These are phyloP conservation scores for Equus przewalskii DNA, from an alignment of 2,113 vertebrate genomes.

Conservation along the genomic window DNA sequence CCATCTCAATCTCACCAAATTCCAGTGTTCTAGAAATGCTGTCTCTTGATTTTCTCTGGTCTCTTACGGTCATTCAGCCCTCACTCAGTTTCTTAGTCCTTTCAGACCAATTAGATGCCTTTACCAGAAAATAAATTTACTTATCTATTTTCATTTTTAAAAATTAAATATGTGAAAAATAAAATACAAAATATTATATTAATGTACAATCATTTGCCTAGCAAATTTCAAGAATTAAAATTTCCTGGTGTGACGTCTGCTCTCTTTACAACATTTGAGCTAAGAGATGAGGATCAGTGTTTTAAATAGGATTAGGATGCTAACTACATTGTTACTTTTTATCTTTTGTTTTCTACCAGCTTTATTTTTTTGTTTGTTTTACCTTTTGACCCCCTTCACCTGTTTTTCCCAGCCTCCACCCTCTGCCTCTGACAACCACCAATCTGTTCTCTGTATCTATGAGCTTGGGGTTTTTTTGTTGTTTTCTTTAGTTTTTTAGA, in stretches of 20 bases:
- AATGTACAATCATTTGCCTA: not conserved
- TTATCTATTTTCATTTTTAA: not conserved
- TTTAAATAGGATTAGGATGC: not conserved
- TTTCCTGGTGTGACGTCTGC: not conserved
- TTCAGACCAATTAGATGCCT: not conserved
- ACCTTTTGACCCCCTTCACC: not conserved
- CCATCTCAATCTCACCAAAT: not conserved
- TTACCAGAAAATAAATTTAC: not conserved
- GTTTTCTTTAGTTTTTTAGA: not conserved
- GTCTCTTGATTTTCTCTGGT: slow-evolving; percentile 14
- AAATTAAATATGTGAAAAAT: not conserved
- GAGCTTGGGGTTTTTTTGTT: not conserved
- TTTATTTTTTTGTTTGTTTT: not conserved
- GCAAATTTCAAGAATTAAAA: slow-evolving; percentile 11
- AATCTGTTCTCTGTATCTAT: not conserved
- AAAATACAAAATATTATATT: not conserved
- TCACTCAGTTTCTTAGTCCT: not conserved
- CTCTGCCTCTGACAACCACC: not conserved
- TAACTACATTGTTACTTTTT: not conserved
- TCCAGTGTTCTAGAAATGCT: not conserved
- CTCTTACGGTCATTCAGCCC: not conserved
- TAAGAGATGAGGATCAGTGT: not conserved
- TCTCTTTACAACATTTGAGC: not conserved
- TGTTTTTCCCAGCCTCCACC: not conserved
- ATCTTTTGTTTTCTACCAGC: not conserved